Conservation (phyloP, 2,797 vertebrate genomes). For the Silurus lanzhouensis region DNA sequence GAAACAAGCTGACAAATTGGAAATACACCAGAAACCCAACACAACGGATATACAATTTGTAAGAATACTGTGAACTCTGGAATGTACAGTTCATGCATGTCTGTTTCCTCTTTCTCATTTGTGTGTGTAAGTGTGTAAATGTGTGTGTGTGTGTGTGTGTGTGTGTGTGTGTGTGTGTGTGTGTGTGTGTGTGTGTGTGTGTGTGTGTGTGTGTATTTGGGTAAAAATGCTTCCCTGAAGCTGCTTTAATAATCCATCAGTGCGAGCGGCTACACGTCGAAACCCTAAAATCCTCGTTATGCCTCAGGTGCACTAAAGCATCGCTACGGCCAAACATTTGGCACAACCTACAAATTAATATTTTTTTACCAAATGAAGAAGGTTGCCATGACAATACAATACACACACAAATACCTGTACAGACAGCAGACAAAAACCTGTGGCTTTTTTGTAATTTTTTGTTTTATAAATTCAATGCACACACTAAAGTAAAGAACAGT, state of each 20-base stretch:
- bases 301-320: not conserved
- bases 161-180: constrained; percentile 9
- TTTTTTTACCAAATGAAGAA: constrained; percentile 31
- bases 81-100: not conserved
- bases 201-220: constrained; percentile 40
- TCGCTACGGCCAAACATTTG: not conserved
- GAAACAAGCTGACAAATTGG: too few relatives aligned
- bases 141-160: not conserved
- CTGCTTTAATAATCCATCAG: constrained; percentile 64
- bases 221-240: constrained; percentile 62
- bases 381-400: constrained; percentile 14
- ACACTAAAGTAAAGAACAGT: not conserved
- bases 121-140: constrained; percentile 4
- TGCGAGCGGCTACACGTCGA: constrained; percentile 72
- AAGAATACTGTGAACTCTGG: not conserved
- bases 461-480: not conserved
- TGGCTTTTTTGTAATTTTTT: not conserved
- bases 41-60: too few relatives aligned
- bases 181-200: not conserved
- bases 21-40: too few relatives aligned
- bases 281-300: constrained; percentile 55
- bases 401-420: constrained; percentile 3
- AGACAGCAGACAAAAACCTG: not conserved
- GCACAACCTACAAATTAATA: not conserved
- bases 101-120: constrained; percentile 20